phyloP scores from a whole-genome alignment of 2,888 invertebrate genomes.

The Zeuzera pyrina region DNA sequence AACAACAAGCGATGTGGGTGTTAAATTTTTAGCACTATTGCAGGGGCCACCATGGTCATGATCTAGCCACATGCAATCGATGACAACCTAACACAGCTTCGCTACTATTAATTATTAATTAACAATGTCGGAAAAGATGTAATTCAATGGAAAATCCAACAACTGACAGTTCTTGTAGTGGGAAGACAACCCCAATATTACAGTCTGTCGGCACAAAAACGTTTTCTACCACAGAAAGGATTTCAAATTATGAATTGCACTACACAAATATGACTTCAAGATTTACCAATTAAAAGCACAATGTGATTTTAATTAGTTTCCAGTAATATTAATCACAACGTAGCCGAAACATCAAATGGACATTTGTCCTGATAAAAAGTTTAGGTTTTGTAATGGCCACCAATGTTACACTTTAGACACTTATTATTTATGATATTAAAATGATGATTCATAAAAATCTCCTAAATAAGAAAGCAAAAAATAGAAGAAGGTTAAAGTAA shows the following conservation, averaged over 20 bases:
- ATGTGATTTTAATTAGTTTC: constrained; percentile 43
- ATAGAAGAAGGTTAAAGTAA: constrained; percentile 47
- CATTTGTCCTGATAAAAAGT: constrained; percentile 71
- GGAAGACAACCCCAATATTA: constrained; percentile 61
- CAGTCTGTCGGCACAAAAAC: constrained; percentile 54
- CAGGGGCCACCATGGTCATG: constrained; percentile 22
- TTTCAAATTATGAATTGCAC: constrained; percentile 31
- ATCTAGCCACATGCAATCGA: constrained; percentile 23
- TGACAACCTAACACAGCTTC: constrained; percentile 11
- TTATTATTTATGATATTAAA: constrained; percentile 32
- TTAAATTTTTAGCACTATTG: constrained; percentile 38
- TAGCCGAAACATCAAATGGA: constrained; percentile 74
- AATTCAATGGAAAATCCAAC: constrained; percentile 49
- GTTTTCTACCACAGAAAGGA: constrained; percentile 49
- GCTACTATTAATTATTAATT: constrained; percentile 22
- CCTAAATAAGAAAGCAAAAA: constrained; percentile 23
- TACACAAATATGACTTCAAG: constrained; percentile 20
- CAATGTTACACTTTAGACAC: constrained; percentile 68
- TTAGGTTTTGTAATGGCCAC: constrained; percentile 73
- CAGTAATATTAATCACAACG: constrained; percentile 67
- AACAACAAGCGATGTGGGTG: constrained; percentile 63
- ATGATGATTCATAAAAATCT: constrained; percentile 30
- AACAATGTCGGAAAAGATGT: constrained; percentile 28
- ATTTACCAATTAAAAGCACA: neutral
- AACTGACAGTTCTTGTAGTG: constrained; percentile 65